Percentiles rank a stretch among this genome's conserved stretches.
phyloP scores from a whole-genome alignment of 2,888 invertebrate genomes.

The Temnothorax rugatulus region DNA sequence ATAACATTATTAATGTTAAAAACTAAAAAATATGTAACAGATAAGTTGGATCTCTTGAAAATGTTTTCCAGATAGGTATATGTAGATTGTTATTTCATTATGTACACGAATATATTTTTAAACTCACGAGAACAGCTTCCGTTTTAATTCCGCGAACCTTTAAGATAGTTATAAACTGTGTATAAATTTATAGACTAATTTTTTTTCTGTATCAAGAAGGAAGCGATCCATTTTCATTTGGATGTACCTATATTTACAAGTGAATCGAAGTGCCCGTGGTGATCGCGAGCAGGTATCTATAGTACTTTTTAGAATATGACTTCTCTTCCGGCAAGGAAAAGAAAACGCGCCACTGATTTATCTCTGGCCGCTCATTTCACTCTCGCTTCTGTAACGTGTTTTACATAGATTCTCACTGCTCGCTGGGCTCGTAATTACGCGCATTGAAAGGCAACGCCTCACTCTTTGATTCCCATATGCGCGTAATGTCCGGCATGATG shows the following conservation, averaged over 20 bases:
- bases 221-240: slow-evolving; percentile 38
- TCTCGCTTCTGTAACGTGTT: slow-evolving; percentile 66
- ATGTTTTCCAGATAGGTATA: background rate
- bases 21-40: background rate
- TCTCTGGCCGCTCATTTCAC: slow-evolving; percentile 68
- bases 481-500: slow-evolving; percentile 61
- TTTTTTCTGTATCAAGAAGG: slow-evolving; percentile 15
- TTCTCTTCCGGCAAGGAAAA: slow-evolving; percentile 72
- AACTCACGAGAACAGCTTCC: background rate
- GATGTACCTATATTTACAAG: slow-evolving; percentile 34
- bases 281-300: slow-evolving; percentile 9
- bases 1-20: background rate
- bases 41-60: background rate
- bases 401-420: slow-evolving; percentile 62
- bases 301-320: slow-evolving; percentile 62
- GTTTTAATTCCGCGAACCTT: slow-evolving; percentile 1
- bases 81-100: background rate
- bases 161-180: background rate
- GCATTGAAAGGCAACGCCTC: slow-evolving; percentile 68
- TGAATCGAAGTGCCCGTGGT: slow-evolving; percentile 18
- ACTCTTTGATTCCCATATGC: slow-evolving; percentile 55
- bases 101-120: background rate
- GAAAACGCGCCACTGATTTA: slow-evolving; percentile 71
- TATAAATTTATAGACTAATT: slow-evolving; percentile 19
- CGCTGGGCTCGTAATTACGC: slow-evolving; percentile 58